Evolutionary conservation across 2,113 vertebrate genomes (phyloP).

Genomic region (Scomber japonicus): DNA sequence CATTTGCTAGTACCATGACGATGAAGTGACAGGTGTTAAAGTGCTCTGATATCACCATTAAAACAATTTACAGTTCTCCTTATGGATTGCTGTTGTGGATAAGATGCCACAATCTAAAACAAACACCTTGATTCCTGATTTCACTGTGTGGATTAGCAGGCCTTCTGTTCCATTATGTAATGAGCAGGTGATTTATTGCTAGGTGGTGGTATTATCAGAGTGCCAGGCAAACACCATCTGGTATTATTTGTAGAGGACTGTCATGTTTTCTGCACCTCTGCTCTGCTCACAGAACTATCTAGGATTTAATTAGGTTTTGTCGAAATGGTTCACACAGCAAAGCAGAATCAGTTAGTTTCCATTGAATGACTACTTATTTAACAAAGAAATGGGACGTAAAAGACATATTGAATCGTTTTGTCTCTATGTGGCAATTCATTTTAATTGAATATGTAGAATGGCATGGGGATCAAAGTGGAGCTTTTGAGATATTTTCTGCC

Average conservation of each 20-base stretch:
- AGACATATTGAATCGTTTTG: no score
- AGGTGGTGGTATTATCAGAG: not conserved
- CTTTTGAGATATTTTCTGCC: not conserved
- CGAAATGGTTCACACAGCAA: no score
- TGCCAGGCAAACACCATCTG: not conserved
- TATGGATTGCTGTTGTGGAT: not conserved
- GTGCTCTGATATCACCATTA: no score
- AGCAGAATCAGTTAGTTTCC: no score
- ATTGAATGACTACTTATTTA: not conserved
- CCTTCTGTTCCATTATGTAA: not conserved
- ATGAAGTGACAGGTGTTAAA: no score
- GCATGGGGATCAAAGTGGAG: not conserved
- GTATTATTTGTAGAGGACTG: slow-evolving; percentile 4
- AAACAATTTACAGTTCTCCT: not conserved
- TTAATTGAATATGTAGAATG: no score
- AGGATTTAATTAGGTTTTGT: no score
- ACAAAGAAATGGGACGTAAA: not conserved
- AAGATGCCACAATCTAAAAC: slow-evolving; percentile 8
- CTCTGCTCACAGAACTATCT: not conserved
- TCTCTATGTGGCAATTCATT: no score
- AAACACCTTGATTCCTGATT: slow-evolving; percentile 21
- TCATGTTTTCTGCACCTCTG: not conserved
- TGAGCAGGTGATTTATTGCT: not conserved
- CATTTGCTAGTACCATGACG: no score
- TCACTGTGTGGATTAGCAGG: not conserved